These are phyloP conservation scores for Dryococelus australis DNA, from an alignment of 2,888 invertebrate species.

Conservation along the genomic window DNA sequence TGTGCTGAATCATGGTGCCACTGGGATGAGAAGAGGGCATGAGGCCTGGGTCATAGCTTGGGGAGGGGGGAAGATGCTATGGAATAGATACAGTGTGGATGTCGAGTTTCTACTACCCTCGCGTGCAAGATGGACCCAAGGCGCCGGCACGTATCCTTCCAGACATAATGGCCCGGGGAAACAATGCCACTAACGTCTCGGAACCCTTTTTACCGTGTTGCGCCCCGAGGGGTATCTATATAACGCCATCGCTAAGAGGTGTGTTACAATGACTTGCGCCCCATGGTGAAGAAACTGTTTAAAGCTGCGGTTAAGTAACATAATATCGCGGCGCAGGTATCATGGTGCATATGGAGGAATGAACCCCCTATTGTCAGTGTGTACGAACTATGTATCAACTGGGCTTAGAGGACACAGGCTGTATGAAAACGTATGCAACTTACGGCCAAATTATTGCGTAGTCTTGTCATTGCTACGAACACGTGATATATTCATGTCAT, in stretches of 20 bases:
- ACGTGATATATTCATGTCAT: no score
- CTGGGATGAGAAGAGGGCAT: background rate
- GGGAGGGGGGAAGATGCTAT: background rate
- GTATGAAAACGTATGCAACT: no score
- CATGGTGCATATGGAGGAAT: no score
- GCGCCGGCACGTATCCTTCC: background rate
- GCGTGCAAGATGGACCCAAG: background rate
- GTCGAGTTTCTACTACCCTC: background rate
- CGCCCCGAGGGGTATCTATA: no score
- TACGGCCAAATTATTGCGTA: no score
- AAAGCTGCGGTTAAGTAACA: background rate
- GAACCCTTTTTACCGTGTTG: background rate
- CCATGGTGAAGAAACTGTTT: background rate
- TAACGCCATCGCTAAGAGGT: no score
- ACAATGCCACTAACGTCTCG: background rate
- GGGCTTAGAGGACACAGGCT: no score
- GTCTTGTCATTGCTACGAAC: no score
- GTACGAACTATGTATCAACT: no score
- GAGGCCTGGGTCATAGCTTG: background rate
- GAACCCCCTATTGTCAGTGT: no score
- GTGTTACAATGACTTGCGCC: background rate
- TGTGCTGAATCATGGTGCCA: slow-evolving; percentile 40
- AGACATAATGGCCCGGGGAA: background rate
- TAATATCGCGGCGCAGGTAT: no score
- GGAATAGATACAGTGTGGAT: background rate